These are phyloP conservation scores for Casuarius casuarius DNA, from an alignment of 2,113 vertebrate genomes.

Conservation along the genomic window DNA sequence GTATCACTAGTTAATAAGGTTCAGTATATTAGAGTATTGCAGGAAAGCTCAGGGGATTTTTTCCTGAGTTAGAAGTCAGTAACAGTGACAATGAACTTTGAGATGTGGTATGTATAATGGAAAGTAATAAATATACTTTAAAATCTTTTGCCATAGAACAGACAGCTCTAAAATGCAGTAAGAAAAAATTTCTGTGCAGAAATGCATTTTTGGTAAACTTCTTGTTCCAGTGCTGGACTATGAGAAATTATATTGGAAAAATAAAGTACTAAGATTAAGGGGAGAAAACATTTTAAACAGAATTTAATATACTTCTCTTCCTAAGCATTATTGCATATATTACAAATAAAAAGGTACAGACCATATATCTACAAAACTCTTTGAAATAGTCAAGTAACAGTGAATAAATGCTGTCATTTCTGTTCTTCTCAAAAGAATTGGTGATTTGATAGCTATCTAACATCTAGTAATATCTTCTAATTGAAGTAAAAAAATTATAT, in stretches of 20 bases:
- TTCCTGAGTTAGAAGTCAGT: not conserved
- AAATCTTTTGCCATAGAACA: not conserved
- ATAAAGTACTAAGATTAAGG: not conserved
- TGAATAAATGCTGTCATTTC: not conserved
- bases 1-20: not conserved
- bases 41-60: not conserved
- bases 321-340: not conserved
- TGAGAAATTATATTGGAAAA: not conserved
- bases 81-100: not conserved
- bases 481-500: not conserved
- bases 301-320: not conserved
- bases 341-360: not conserved
- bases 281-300: not conserved
- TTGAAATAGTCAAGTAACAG: not conserved
- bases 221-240: not conserved
- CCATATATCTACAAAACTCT: not conserved
- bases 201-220: not conserved
- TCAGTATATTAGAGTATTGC: not conserved
- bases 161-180: not conserved
- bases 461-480: not conserved
- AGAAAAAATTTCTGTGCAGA: not conserved
- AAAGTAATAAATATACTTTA: slow-evolving; percentile 10
- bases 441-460: not conserved
- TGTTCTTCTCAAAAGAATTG: not conserved
- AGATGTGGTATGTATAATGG: not conserved